Conservation (phyloP, 23 tunicate genomes). For the Ciona savignyi region DNA sequence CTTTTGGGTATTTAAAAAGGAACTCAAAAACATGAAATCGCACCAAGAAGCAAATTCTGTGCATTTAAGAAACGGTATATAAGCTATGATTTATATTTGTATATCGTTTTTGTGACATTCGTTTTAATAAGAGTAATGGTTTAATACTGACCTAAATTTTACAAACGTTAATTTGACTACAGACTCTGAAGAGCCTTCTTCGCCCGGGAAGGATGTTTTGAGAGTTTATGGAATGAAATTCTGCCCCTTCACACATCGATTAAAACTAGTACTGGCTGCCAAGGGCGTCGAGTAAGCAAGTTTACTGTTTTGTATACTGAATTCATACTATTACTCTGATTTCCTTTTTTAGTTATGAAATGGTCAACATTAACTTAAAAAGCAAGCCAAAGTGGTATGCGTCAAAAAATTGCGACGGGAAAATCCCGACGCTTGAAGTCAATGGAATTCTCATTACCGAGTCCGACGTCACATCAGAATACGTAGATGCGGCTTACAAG, state of each 20-base stretch:
- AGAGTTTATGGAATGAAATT: slow-evolving; percentile 81
- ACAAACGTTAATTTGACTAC: too few species aligned
- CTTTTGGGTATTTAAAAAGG: too few species aligned
- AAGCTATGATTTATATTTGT: too few species aligned
- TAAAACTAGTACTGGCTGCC: slow-evolving; percentile 61
- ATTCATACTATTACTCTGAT: neutral
- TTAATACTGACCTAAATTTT: too few species aligned
- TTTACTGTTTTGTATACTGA: neutral
- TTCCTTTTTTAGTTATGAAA: slow-evolving; percentile 49
- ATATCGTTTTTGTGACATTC: too few species aligned
- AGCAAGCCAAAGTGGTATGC: slow-evolving; percentile 82
- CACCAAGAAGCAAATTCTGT: too few species aligned
- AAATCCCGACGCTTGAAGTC: slow-evolving; percentile 66
- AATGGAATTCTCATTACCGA: slow-evolving; percentile 64
- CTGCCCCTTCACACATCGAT: slow-evolving; percentile 57
- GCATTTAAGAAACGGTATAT: too few species aligned
- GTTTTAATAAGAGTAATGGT: too few species aligned
- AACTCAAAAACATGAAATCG: too few species aligned
- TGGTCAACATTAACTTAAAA: slow-evolving; percentile 62
- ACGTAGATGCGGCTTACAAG: slow-evolving; percentile 51
- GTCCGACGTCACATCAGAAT: slow-evolving; percentile 54
- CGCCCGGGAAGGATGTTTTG: slow-evolving; percentile 38
- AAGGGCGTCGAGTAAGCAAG: slow-evolving; percentile 79
- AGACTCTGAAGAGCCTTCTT: slow-evolving; percentile 26
- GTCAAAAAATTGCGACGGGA: slow-evolving; percentile 53